Conservation (phyloP, 2,888 invertebrate genomes). For the Gastracanthus pulcherrimus region DNA sequence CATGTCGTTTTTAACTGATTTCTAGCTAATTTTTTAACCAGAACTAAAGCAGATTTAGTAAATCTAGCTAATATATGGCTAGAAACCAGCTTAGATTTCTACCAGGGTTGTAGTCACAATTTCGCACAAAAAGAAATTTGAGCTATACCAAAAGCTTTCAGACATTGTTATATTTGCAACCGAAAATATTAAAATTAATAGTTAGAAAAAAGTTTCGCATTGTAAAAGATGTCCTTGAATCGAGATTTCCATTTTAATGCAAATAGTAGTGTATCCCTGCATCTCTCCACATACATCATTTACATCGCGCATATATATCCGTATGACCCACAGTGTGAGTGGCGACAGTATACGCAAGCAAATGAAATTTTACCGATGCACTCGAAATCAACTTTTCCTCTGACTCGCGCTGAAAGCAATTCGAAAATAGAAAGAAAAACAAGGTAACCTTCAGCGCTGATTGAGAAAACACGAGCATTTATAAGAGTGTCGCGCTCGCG, state of each 20-base stretch:
- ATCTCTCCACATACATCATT: neutral
- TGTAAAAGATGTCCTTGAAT: neutral
- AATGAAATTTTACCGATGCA: neutral
- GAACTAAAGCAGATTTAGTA: too few species aligned
- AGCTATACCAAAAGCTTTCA: too few species aligned
- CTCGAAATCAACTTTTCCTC: neutral
- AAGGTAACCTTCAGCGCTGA: neutral
- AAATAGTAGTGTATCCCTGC: conserved; percentile 18
- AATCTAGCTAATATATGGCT: too few species aligned
- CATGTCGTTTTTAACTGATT: too few species aligned
- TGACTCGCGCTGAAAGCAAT: neutral
- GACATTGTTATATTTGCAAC: too few species aligned
- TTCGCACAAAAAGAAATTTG: too few species aligned
- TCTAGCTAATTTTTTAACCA: too few species aligned
- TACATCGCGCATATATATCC: neutral
- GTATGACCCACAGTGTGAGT: neutral
- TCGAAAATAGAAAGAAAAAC: neutral
- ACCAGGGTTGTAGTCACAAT: too few species aligned
- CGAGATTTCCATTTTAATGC: conserved; percentile 33
- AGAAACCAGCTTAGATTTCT: too few species aligned
- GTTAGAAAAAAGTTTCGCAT: neutral
- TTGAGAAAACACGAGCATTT: neutral
- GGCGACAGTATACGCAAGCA: neutral
- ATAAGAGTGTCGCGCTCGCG: neutral
- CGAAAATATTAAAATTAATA: neutral